These are phyloP conservation scores for Actinia equina DNA, from an alignment of 64 coral and sea anemone species.

Conservation along the genomic window DNA sequence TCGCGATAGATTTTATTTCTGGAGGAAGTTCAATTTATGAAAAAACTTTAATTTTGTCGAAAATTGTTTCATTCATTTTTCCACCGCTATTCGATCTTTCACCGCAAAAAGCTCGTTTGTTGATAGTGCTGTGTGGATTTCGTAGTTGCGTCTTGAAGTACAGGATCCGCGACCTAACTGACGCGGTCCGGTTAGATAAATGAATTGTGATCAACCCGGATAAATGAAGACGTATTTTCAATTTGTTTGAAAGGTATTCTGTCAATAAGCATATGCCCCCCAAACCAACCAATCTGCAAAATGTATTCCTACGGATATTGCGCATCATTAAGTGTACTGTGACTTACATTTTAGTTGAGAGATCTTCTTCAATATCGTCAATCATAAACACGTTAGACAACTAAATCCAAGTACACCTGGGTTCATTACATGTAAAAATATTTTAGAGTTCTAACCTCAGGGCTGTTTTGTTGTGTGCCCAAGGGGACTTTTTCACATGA, in stretches of 20 bases:
- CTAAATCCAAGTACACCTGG: neutral
- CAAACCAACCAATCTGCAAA: neutral
- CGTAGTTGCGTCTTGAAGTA: neutral
- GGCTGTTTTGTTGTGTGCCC: neutral
- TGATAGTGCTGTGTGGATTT: neutral
- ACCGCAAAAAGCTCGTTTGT: no score
- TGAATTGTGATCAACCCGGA: neutral
- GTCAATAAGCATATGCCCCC: neutral
- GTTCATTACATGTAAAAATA: neutral
- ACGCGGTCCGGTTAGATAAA: neutral
- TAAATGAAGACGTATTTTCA: neutral
- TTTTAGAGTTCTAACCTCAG: neutral
- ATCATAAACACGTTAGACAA: neutral
- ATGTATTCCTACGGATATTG: neutral
- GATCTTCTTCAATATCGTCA: slow-evolving; percentile 5
- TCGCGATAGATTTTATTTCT: no score
- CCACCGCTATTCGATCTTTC: no score
- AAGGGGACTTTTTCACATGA: neutral
- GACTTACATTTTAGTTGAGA: neutral
- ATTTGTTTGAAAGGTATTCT: slow-evolving; percentile 6
- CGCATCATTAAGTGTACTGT: neutral
- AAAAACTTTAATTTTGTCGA: no score
- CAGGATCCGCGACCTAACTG: neutral
- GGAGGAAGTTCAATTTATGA: no score
- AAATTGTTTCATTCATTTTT: no score